Evolutionary conservation across 2,797 vertebrate species (phyloP).

Genomic region (Manis javanica): DNA sequence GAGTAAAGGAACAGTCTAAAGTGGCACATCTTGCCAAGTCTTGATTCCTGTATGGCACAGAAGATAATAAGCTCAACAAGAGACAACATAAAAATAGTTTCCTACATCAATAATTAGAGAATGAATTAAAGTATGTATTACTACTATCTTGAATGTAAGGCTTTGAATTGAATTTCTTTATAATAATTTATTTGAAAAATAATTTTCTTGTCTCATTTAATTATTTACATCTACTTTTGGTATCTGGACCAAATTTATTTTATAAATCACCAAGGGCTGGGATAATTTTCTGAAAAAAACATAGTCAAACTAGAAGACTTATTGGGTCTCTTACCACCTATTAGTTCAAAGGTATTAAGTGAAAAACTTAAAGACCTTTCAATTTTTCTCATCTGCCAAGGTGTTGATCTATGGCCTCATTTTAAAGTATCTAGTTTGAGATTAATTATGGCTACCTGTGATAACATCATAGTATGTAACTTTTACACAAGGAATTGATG

Average conservation of each 20-base stretch:
- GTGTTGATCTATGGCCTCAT: not conserved
- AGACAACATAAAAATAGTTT: not conserved
- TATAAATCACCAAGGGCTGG: not conserved
- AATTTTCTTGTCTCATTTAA: not conserved
- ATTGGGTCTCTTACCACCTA: not conserved
- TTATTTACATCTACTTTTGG: not conserved
- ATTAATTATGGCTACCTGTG: not conserved
- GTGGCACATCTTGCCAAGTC: no score
- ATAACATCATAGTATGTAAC: not conserved
- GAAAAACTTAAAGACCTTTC: not conserved
- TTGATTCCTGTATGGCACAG: no score
- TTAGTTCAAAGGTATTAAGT: not conserved
- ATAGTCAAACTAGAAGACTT: not conserved
- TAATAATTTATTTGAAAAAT: not conserved
- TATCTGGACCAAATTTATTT: not conserved
- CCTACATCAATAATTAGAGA: not conserved
- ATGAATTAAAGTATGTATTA: not conserved
- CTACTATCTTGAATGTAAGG: not conserved
- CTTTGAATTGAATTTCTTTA: not conserved
- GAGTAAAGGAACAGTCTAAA: no score
- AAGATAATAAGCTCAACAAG: not conserved
- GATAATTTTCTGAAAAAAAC: not conserved
- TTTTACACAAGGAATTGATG: not conserved
- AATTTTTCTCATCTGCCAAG: not conserved
- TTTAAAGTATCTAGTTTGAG: conserved; percentile 26